These are phyloP conservation scores for Amblyopsis hoosieri DNA, from an alignment of 2,797 vertebrate species.

Conservation along the genomic window DNA sequence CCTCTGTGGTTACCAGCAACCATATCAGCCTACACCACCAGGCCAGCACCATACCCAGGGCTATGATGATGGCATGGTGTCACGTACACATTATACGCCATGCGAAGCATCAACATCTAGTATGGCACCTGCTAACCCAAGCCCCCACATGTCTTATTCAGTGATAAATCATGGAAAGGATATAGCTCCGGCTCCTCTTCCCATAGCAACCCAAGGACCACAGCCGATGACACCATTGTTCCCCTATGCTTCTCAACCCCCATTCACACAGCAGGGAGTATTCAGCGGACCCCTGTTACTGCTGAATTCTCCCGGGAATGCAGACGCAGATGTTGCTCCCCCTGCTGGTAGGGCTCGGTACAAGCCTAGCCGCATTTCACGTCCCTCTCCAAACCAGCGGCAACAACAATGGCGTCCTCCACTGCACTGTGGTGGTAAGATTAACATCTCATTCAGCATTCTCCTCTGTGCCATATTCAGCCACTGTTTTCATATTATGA, in stretches of 20 bases:
- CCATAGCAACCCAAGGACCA: constrained; percentile 7
- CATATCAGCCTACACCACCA: constrained; percentile 11
- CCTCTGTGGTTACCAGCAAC: constrained; percentile 31
- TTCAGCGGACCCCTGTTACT: constrained; percentile 40
- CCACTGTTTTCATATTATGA: too few species aligned
- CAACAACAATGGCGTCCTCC: constrained; percentile 53
- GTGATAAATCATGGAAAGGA: constrained; percentile 5
- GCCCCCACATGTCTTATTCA: constrained; percentile 21
- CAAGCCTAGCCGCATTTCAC: not conserved
- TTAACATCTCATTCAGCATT: not conserved
- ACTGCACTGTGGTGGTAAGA: constrained; percentile 41
- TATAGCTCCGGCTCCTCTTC: constrained; percentile 37
- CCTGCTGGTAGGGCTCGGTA: not conserved
- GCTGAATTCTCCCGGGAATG: constrained; percentile 12
- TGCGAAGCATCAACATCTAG: constrained; percentile 32
- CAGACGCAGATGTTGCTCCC: not conserved
- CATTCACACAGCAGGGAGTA: constrained; percentile 15
- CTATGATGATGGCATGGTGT: constrained; percentile 15
- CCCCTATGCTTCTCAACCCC: constrained; percentile 27
- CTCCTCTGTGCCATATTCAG: not conserved
- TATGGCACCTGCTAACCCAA: constrained; percentile 24
- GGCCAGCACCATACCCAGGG: constrained; percentile 7
- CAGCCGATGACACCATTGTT: constrained; percentile 22
- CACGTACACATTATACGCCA: constrained; percentile 20
- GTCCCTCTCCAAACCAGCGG: constrained; percentile 38